Evolutionary conservation across 2,888 invertebrate species (phyloP), one percentile per base, ranked within the genome.

Genomic region (Athripsodes cinereus): DNA sequence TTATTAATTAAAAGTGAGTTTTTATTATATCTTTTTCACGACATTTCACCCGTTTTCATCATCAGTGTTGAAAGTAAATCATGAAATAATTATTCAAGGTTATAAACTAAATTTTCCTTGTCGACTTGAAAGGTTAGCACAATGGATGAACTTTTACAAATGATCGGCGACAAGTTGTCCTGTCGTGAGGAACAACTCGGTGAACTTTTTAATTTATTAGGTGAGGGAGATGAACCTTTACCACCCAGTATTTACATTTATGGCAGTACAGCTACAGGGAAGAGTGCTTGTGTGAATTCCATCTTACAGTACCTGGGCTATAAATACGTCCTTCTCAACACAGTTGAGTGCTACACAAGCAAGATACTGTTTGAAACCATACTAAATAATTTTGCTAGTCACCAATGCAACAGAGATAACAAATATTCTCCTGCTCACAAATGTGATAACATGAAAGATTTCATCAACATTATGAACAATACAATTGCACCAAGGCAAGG

Each of bases 221-320:
- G 81, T 1, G 75, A 79, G 62, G 68, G 71, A 52, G 79, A 82
- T 63, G 87, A 87, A 69, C 79, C 82, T 19, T 76, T 87, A 68
- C 86, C 87, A 19, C 76, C 83, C 64, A 81, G 84, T 64, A 73
- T 94, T 66, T 92, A 89, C 75, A 67, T 92, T 55, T 87, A 86
- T 70, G 94, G 94, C n/a, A 87, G 87, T 69, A 84, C 90, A 65
- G 87, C 89, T 10, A 89, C 89, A 20, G 94, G 93, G 22, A 95
- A 95, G 78, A 84, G 87, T n/a, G 71, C 85, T 18, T 80, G 40
- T 22, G 21, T 88, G 2, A 78, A 78, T 54, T 74, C 80, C 10
- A 72, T 90, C 11, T 71, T 94, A 2, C 68, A 76, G 40, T 71
- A 76, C 66, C 72, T 84, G 46, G 69, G 79, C 53, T 82, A 85